Evolutionary conservation across 2,797 vertebrate species (phyloP), one percentile per base, ranked within the genome.

Genomic region (Otolemur crassicaudatus): DNA sequence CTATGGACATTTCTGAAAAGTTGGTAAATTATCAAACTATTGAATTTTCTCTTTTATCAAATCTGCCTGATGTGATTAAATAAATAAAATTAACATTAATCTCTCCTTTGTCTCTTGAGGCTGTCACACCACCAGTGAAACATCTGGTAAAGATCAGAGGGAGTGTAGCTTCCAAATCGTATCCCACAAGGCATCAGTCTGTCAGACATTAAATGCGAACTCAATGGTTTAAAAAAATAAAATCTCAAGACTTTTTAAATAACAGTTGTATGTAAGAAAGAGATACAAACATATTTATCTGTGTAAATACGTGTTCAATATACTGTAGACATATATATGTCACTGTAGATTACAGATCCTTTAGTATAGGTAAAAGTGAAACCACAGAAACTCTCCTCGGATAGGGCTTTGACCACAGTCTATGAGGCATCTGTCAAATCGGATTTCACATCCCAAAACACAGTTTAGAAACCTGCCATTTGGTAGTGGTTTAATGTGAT

Each of bases 71-170:
- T 93, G 84, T 95, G 77, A 98, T 98, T 97, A 97, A 98, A 97
- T 93, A 46, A 94, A 91, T 96, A 97, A 95, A 97, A 97, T 97
- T 96, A 94, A 63, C 94, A 92, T 83, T 98, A 96, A 98, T 97
- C 97, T 97, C 97, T 97, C 97, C 61, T 94, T 97, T 97, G 95
- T 97, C 72, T 98, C 65, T 98, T 46, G 96, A 79, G 96, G 95
- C 96, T 75, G n/a, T 97, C 98, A 96, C 29, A 96, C 60, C 27
- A 96, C 94, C 85, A 95, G 83, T 63, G 76, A 96, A 97, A 97
- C 87, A 95, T 97, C 95, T 98, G 96, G 96, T 97, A 97, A 98
- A 96, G 95, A 98, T 95, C 88, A 97, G 94, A 98, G 94, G 82
- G 90, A 97, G 79, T 90, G 40, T 91, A 85, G 90, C 83, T 96